Conservation (phyloP, 2,888 invertebrate genomes). For the Acrobasis repandana region DNA sequence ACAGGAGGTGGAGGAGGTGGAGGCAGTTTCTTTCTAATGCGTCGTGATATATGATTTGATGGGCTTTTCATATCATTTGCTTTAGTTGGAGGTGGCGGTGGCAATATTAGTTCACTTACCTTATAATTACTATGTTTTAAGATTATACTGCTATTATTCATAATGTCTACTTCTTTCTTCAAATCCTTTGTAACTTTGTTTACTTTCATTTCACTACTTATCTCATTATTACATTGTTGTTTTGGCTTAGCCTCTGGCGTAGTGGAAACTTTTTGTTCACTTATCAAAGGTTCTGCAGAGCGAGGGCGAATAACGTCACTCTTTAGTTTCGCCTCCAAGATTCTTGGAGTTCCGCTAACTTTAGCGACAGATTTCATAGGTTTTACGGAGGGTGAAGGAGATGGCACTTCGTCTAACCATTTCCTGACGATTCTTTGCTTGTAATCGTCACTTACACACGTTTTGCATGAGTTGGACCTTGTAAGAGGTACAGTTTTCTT, state of each 20-base stretch:
- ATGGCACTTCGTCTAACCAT: slow-evolving; percentile 89
- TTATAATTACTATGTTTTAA: slow-evolving; percentile 32
- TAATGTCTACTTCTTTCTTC: slow-evolving; percentile 22
- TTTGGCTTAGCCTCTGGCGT: slow-evolving; percentile 30
- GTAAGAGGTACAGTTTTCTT: slow-evolving; percentile 57
- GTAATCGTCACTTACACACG: slow-evolving; percentile 84
- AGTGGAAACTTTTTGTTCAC: slow-evolving; percentile 38
- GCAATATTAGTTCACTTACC: slow-evolving; percentile 13
- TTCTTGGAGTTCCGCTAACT: slow-evolving; percentile 68
- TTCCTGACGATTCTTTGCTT: slow-evolving; percentile 89
- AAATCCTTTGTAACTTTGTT: slow-evolving; percentile 31
- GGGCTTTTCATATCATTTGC: slow-evolving; percentile 56
- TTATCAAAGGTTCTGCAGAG: slow-evolving; percentile 41
- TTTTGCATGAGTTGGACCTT: slow-evolving; percentile 80
- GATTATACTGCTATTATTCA: slow-evolving; percentile 26
- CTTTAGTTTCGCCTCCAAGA: slow-evolving; percentile 54
- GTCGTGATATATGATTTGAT: slow-evolving; percentile 58
- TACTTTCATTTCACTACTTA: slow-evolving; percentile 32
- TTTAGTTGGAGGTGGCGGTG: slow-evolving; percentile 28
- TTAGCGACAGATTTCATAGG: slow-evolving; percentile 68
- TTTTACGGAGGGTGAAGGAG: slow-evolving; percentile 46
- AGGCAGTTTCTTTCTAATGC: slow-evolving; percentile 69
- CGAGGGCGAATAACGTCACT: slow-evolving; percentile 39
- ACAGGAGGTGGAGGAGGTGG: slow-evolving; percentile 72
- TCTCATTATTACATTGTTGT: slow-evolving; percentile 30